Conservation (phyloP, 1,140 invertebrate species). For the Drosophila bipectinata region DNA sequence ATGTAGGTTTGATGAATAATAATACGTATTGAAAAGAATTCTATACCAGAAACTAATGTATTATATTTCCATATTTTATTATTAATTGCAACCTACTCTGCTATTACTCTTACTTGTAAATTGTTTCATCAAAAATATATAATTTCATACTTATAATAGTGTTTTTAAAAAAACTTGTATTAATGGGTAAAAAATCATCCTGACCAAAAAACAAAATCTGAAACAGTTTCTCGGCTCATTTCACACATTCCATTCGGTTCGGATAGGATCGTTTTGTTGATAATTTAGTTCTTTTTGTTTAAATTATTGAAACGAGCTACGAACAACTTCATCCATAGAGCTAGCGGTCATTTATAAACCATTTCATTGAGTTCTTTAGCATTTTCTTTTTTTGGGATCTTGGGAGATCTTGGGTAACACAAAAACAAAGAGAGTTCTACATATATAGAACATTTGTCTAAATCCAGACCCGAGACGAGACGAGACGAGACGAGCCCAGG, state of each 20-base stretch:
- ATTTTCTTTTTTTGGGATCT: background rate
- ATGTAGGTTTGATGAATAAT: no score
- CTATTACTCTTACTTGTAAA: no score
- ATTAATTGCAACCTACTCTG: no score
- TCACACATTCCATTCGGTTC: conserved; percentile 50
- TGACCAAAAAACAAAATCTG: conserved; percentile 4
- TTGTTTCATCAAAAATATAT: no score
- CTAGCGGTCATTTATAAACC: conserved; percentile 69
- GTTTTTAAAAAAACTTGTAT: background rate
- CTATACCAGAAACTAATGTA: no score
- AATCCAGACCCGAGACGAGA: conserved; percentile 25
- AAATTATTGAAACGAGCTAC: conserved; percentile 68
- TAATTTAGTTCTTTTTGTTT: conserved; percentile 61
- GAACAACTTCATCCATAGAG: conserved; percentile 51
- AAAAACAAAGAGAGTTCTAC: background rate
- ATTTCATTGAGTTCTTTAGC: conserved; percentile 48
- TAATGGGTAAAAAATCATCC: conserved; percentile 17
- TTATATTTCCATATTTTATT: no score
- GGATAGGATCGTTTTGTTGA: conserved; percentile 35
- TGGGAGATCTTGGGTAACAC: background rate
- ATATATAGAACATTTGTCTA: conserved; percentile 58
- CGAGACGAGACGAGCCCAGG: conserved; percentile 34
- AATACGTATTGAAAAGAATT: no score
- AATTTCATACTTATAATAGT: no score
- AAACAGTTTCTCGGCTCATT: conserved; percentile 56